Base-by-base conservation (phyloP, 92 coral and sea anemone genomes). In the Meandrina meandrites region DNA sequence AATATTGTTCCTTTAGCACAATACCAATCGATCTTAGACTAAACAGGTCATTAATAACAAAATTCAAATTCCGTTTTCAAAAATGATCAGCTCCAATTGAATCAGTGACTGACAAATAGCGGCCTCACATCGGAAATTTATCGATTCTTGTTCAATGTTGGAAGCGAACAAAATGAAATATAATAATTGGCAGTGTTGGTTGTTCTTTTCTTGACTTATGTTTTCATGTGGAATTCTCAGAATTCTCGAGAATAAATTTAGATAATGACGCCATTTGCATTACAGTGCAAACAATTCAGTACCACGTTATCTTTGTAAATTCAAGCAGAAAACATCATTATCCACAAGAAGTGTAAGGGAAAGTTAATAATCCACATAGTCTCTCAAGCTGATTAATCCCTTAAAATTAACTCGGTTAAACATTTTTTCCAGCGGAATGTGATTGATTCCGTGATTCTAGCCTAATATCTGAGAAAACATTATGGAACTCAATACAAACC, bases 381-480 rank as follows among this genome's bases (percentile, higher is more conserved):
- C 7, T 72, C 4, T 35, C 47, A 17, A 24, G 78, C 24, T 71
- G 42, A 73, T 35, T 0, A 73, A 73, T 35, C 3, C 14, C 18
- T 36, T 73, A 8, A 10, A 73, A 36, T 35, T 28, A 73, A 37
- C 78, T 71, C 13, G 78, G 5, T 35, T 36, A 5, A 73, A 17
- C 48, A 35, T 13, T 36, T 71, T 36, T 36, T 37, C 48, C 48
- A 35, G 30, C 28, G 78, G 78, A 73, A 73, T 73, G 50, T 73
- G 78, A 73, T 73, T 73, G 78, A 73, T 73, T 36, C 78, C 78
- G 78, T 37, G 48, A 73, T 73, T 17, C 78, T 18, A 40, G 78
- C 48, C 78, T 68, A 37, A 27, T 28, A 68, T 68, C 73, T 10
- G 73, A 68, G 16, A 27, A 27, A 12, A 28, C 73, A 32, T 27